Evolutionary conservation across 2,797 vertebrate genomes (phyloP).

Genomic region (Myotis myotis): DNA sequence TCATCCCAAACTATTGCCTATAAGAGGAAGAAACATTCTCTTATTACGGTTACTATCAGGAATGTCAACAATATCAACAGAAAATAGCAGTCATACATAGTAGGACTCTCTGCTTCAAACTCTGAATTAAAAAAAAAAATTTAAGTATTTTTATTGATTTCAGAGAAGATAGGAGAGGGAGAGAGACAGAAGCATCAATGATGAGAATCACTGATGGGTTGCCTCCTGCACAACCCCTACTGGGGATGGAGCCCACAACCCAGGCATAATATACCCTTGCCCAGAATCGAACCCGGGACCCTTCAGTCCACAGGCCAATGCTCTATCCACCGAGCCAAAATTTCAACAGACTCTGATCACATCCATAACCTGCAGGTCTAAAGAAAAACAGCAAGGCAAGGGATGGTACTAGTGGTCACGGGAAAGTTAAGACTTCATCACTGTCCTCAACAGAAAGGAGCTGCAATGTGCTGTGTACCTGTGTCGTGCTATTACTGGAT

Average conservation of each 20-base stretch:
- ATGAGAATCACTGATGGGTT: too few relatives aligned
- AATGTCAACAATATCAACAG: neutral
- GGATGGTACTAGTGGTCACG: neutral
- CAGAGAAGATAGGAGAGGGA: too few relatives aligned
- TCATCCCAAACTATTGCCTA: constrained; percentile 99
- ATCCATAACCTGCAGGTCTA: neutral
- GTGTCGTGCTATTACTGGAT: neutral
- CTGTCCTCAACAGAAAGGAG: neutral
- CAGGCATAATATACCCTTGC: too few relatives aligned
- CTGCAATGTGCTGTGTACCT: neutral
- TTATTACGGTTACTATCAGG: neutral
- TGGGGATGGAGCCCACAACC: too few relatives aligned
- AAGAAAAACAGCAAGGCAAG: neutral
- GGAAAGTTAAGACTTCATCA: neutral
- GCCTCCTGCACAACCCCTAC: too few relatives aligned
- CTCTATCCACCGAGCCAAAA: neutral
- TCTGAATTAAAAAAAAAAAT: neutral
- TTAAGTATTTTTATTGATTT: too few relatives aligned
- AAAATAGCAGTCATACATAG: neutral
- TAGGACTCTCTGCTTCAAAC: neutral
- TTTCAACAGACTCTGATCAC: neutral
- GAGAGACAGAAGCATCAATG: too few relatives aligned
- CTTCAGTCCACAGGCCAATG: too few relatives aligned
- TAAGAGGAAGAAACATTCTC: constrained; percentile 31
- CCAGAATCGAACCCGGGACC: too few relatives aligned